Evolutionary conservation across 2,888 invertebrate species (phyloP).

Genomic region (Yponomeuta sedellus): DNA sequence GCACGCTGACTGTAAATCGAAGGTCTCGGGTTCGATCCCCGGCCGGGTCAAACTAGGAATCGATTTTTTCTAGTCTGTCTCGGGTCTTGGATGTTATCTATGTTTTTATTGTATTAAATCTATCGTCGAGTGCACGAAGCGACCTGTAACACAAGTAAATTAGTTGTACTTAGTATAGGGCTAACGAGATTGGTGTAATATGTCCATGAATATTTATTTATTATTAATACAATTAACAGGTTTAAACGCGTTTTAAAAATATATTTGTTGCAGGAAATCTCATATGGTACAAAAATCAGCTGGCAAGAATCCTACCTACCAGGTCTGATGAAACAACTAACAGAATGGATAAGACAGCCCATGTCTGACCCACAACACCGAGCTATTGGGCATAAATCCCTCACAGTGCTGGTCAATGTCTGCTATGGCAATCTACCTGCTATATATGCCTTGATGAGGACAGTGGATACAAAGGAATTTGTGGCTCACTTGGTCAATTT

Average conservation of each 20-base stretch:
- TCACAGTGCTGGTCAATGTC: constrained; percentile 85
- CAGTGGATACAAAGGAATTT: constrained; percentile 82
- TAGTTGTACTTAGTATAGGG: too few relatives aligned
- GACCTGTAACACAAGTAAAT: too few relatives aligned
- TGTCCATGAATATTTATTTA: too few relatives aligned
- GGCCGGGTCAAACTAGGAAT: too few relatives aligned
- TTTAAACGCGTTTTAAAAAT: background rate
- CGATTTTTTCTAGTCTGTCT: too few relatives aligned
- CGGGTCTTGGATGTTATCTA: too few relatives aligned
- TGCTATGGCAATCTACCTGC: constrained; percentile 87
- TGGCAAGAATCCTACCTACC: constrained; percentile 88
- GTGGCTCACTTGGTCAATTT: constrained; percentile 77
- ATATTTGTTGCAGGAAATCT: constrained; percentile 77
- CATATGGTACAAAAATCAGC: constrained; percentile 85
- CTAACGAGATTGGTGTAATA: too few relatives aligned
- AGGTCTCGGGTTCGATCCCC: too few relatives aligned
- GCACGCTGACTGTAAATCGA: too few relatives aligned
- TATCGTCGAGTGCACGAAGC: too few relatives aligned
- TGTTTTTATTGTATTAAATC: too few relatives aligned
- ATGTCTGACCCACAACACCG: constrained; percentile 57
- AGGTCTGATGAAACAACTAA: constrained; percentile 80
- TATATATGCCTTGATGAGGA: constrained; percentile 82
- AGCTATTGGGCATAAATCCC: constrained; percentile 66
- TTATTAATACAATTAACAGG: too few relatives aligned
- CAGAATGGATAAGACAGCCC: constrained; percentile 78